Conservation (phyloP, 2,888 invertebrate species). For the Scaptomyza cyrtandrae region DNA sequence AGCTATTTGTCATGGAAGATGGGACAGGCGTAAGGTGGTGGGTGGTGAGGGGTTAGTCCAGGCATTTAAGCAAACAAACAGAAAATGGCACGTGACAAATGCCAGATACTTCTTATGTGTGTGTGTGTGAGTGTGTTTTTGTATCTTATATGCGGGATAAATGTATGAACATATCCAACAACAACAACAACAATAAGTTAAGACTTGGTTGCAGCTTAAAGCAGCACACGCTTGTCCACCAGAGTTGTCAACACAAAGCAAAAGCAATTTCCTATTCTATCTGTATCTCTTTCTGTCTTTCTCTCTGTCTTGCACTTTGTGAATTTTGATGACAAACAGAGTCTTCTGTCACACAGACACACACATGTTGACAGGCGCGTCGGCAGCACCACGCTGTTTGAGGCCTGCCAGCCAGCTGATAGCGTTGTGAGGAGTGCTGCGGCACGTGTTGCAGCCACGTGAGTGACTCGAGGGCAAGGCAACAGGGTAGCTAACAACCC, state of each 20-base stretch:
- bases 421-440: conserved; percentile 18
- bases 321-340: conserved; percentile 67
- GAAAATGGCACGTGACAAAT: conserved; percentile 63
- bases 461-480: conserved; percentile 36
- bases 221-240: neutral
- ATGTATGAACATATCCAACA: conserved; percentile 6
- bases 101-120: conserved; percentile 27
- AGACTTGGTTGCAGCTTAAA: conserved; percentile 13
- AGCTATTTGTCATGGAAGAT: conserved; percentile 62
- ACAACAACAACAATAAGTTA: neutral
- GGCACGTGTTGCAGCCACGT: conserved; percentile 68
- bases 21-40: neutral
- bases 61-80: conserved; percentile 41
- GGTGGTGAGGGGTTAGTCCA: conserved; percentile 18
- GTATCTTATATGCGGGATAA: conserved; percentile 18
- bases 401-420: conserved; percentile 52
- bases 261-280: conserved; percentile 28
- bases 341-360: conserved; percentile 36
- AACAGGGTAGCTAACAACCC: neutral
- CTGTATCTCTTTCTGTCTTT: neutral
- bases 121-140: conserved; percentile 1
- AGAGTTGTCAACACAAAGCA: conserved; percentile 26
- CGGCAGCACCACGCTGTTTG: conserved; percentile 42
- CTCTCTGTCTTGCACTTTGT: conserved; percentile 13
- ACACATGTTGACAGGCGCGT: conserved; percentile 58